phyloP scores from a whole-genome alignment of 2,888 invertebrate species.

The Creontiades dilutus region DNA sequence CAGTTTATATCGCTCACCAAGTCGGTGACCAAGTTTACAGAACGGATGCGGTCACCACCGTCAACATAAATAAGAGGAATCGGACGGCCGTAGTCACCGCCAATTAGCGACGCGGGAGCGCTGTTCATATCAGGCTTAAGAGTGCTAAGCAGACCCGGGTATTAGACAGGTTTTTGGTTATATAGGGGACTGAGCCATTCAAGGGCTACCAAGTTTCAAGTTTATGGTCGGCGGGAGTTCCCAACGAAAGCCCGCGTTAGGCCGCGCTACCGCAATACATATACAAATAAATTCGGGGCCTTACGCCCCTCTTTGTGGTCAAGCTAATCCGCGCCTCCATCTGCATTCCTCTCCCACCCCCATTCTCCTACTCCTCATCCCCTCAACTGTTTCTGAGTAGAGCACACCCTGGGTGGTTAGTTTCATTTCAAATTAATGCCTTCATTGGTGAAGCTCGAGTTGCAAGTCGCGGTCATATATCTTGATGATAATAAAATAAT shows the following conservation, averaged over 20 bases:
- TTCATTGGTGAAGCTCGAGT: not conserved
- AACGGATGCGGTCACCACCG: not conserved
- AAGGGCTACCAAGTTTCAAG: slow-evolving; percentile 19
- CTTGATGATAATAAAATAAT: no score
- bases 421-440: not conserved
- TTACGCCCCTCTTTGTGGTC: slow-evolving; percentile 44
- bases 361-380: no score
- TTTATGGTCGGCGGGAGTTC: slow-evolving; percentile 35
- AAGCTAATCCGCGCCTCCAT: slow-evolving; percentile 30
- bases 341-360: slow-evolving; percentile 15
- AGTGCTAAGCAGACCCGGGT: slow-evolving; percentile 19
- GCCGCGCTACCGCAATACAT: slow-evolving; percentile 30
- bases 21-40: no score
- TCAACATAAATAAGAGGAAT: not conserved
- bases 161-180: slow-evolving; percentile 11
- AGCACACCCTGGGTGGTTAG: slow-evolving; percentile 1
- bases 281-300: slow-evolving; percentile 46
- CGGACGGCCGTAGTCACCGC: not conserved
- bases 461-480: no score
- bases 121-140: not conserved
- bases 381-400: slow-evolving; percentile 5
- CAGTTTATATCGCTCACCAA: no score
- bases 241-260: slow-evolving; percentile 37
- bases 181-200: slow-evolving; percentile 8
- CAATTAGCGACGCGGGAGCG: not conserved